Evolutionary conservation across 1,140 invertebrate genomes (phyloP), one percentile per base, ranked within the genome.

Genomic region (Meloidogyne exigua): DNA sequence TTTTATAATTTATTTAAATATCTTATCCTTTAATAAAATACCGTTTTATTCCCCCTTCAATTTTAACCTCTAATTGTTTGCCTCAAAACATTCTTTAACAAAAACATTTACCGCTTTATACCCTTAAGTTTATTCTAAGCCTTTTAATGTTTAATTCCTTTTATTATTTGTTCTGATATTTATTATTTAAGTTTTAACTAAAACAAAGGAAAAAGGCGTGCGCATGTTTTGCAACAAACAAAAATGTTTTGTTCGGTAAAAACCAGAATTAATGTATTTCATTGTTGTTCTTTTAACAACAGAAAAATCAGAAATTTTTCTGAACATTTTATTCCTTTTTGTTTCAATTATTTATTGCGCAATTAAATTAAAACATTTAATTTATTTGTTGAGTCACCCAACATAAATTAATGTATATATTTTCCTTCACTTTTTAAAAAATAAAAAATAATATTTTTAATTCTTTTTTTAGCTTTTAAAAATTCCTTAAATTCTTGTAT

Each of bases 161-260:
- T 21, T 57, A 57, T 9, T n/a, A 4, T n/a, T 44, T 44, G 18
- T 12, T n/a, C 7, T 57, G 13, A 49, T 18, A 7, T 7, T 57
- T 9, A 0, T n/a, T n/a, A 1, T n/a, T n/a, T 7, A 49, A 15
- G 2, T 49, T 57, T 21, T n/a, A 5, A 5, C 9, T 57, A 2
- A 57, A 57, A 57, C 49, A 57, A 57, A 21, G 49, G 49, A n/a
- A n/a, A 49, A 57, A 57, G 49, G 49, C 49, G 49, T 49, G 42
- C 18, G 44, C 44, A 39, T 3, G 9, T 39, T 39, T 7, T 7
- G 7, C 28, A 32, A 32, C 2, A 32, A 32, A 39, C 4, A 10
- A 10, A 39, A 39, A 39, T 9, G 36, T 39, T 39, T 4, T 39
- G 4, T 39, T 39, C 9, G 0, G 36, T 39, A 39, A 39, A 32